Base-by-base conservation (phyloP, 2,113 vertebrate species). In the Gobiocypris rarus region DNA sequence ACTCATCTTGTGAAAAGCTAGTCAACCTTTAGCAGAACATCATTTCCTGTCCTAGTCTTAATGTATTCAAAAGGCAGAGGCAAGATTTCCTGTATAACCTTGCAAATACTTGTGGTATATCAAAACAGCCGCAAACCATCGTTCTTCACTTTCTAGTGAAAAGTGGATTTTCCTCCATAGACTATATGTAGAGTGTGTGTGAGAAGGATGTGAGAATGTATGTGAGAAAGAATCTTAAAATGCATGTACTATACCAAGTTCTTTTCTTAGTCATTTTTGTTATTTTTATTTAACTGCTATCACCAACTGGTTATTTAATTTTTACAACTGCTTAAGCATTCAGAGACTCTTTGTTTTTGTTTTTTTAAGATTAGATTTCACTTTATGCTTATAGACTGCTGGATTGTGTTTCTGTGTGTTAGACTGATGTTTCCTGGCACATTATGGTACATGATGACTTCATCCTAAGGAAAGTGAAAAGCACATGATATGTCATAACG, bases 81-180 rank as follows among this genome's bases (percentile, higher is more conserved):
- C 15, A 82, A 4, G 24, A 54, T n/a, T 69, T 83, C 38, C 70
- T 70, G 75, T 52, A 28, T 63, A 65, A 74, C 61, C 67, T 48
- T n/a, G 81, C 54, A 73, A 50, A 83, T 83, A 67, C 63, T 71
- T 86, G 75, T 73, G 82, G 81, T 74, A 31, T 48, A 65, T 82
- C 78, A 84, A 80, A 84, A 81, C 54, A 58, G 65, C 67, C 80
- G 71, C 61, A 82, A 31, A 75, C 59, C 61, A 45, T 31, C 13
- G 17, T 56, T 85, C 31, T 50, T 31, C 26, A 48, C 54, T 82
- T 86, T 83, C 63, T 69, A 17, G 24, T 73, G 17, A 58, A 67
- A 71, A 50, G 14, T 75, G 52, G 19, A 63, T 79, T 76, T 24
- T 70, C 67, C 67, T n/a, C 34, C 34, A 10, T 69, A 41, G 65